Conservation (phyloP, 2,888 invertebrate genomes). For the Seira musarum region DNA sequence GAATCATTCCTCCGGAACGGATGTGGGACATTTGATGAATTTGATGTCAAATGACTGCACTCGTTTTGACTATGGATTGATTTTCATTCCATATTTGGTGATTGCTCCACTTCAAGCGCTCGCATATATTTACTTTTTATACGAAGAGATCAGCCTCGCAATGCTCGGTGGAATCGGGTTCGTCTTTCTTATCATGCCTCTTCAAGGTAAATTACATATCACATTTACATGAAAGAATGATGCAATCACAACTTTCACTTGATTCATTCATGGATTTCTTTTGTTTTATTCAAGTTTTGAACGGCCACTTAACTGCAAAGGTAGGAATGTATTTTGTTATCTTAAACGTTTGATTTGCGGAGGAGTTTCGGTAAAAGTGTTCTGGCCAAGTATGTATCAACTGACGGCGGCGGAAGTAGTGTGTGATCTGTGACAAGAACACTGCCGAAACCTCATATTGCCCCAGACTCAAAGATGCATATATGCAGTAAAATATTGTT, state of each 20-base stretch:
- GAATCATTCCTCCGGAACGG: conserved; percentile 88
- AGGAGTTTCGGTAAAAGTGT: no score
- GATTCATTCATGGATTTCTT: conserved; percentile 84
- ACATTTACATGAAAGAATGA: not conserved
- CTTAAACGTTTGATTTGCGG: no score
- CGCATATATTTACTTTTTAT: conserved; percentile 86
- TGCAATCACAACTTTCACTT: conserved; percentile 92
- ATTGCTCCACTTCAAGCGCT: conserved; percentile 89
- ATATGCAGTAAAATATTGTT: no score
- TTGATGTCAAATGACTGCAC: conserved; percentile 94
- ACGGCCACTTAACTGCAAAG: conserved; percentile 73
- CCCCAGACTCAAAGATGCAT: no score
- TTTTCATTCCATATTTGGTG: conserved; percentile 93
- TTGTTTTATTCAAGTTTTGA: conserved; percentile 70
- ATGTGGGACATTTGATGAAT: conserved; percentile 94
- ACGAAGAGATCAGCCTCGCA: conserved; percentile 81
- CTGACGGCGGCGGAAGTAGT: no score
- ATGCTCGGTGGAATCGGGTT: conserved; percentile 84
- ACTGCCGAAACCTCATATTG: no score
- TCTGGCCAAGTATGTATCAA: no score
- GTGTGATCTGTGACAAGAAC: no score
- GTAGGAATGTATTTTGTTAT: no score
- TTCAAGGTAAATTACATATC: conserved; percentile 85
- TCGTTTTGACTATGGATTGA: conserved; percentile 90
- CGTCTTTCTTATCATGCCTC: conserved; percentile 86